Conservation (phyloP, 2,797 vertebrate genomes). For the Clamator glandarius region DNA sequence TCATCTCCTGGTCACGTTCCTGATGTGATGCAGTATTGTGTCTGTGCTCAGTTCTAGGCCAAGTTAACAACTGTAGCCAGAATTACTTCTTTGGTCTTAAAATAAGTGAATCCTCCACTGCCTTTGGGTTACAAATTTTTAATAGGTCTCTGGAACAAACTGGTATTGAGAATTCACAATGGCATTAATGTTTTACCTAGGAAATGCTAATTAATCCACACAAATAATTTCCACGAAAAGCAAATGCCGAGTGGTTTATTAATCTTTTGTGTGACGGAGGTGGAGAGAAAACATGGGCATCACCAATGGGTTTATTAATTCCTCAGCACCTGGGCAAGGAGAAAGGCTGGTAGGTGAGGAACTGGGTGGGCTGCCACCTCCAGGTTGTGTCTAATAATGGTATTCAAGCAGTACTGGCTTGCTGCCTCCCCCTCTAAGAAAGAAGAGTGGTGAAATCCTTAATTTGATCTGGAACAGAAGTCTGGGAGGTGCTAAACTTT, state of each 20-base stretch:
- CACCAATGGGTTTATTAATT: not conserved
- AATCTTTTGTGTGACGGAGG: slow-evolving; percentile 9
- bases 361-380: fast-evolving
- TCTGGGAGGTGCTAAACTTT: not conserved
- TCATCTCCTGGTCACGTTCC: not conserved
- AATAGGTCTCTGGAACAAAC: not conserved
- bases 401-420: not conserved
- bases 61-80: not conserved
- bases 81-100: not conserved
- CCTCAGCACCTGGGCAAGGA: not conserved
- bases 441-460: not conserved
- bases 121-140: slow-evolving; percentile 17
- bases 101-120: slow-evolving; percentile 1
- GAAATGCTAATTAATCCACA: slow-evolving; percentile 50
- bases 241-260: slow-evolving; percentile 32
- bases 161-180: not conserved
- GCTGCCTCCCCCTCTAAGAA: not conserved
- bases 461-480: not conserved
- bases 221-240: not conserved
- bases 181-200: slow-evolving; percentile 20
- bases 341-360: not conserved
- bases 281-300: not conserved
- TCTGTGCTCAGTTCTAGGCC: not conserved
- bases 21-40: not conserved
- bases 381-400: not conserved